Conservation (phyloP, 2,797 vertebrate species). For the Lateolabrax maculatus region DNA sequence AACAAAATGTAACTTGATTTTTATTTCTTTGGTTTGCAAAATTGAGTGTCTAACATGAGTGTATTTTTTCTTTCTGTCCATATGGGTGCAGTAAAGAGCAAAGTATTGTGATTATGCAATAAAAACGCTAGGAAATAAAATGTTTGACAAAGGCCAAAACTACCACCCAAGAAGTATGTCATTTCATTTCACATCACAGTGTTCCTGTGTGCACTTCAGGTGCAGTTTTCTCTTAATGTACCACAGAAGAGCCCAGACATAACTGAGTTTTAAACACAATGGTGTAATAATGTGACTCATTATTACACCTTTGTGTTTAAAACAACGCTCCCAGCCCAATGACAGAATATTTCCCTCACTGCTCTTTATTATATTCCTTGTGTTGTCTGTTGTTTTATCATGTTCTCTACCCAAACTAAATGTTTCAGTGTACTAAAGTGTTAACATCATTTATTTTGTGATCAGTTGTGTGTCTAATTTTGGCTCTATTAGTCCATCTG, state of each 20-base stretch:
- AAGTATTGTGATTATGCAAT: background rate
- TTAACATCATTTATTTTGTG: background rate
- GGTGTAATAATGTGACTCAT: background rate
- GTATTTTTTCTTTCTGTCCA: conserved; percentile 28
- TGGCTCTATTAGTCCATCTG: background rate
- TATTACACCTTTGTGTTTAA: too few species aligned
- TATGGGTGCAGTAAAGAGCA: conserved; percentile 33
- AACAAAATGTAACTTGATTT: background rate
- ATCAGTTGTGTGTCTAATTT: background rate
- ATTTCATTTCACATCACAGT: background rate
- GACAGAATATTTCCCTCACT: background rate
- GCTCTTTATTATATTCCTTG: background rate
- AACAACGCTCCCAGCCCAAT: background rate
- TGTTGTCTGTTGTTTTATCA: background rate
- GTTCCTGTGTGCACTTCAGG: background rate
- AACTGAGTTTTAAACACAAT: background rate
- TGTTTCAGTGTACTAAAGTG: background rate
- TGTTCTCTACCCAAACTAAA: background rate
- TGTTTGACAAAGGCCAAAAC: background rate
- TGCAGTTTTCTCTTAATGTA: background rate
- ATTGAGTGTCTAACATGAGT: rapidly evolving
- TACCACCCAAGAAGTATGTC: background rate
- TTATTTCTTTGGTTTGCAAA: background rate
- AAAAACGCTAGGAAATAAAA: background rate
- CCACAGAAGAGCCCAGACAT: background rate